Evolutionary conservation across 2,888 invertebrate genomes (phyloP), one percentile per base, ranked within the genome.

Genomic region (Dolichomitus sp.): DNA sequence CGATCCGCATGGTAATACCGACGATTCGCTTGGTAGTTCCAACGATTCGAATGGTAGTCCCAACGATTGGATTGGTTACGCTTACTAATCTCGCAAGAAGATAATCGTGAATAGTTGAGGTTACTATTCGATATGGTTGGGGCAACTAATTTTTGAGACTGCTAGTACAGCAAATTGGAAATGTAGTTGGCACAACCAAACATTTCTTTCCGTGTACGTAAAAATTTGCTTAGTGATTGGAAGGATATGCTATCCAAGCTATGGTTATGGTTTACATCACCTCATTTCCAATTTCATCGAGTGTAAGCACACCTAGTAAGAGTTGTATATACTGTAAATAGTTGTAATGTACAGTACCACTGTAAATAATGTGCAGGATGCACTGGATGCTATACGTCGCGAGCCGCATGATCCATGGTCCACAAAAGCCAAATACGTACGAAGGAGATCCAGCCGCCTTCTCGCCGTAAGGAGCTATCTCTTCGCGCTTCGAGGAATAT

Each of bases 291-390:
- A 54, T 11, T 27, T 27, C 27, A 27, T 54, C 27, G 11, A 23
- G 12, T 23, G 23, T 52, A 7, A 52, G 11, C 52, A 27, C 54
- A 52, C 19, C 11, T 4, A 3, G 12, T 27, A 33, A 12, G 12
- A 11, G 19, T 5, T 63, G 70, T 57, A 74, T n/a, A 68, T 54
- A 76, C 69, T 82, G 84, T 84, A 82, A 82, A 82, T 81, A 80
- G 23, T 40, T 40, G 23, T 48, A 17, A 19, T 19, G 61, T 73
- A 42, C 33, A 52, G 14, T 52, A 72, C 30, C 42, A 50, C 63
- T 87, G 85, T 88, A 85, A 77, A 89, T 87, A 87, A 59, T 75
- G 72, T 81, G 48, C 84, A 79, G 83, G 65, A 80, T 9, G 61
- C 75, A 73, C 77, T 87, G 84, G 74, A 83, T 81, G 84, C 85